A percentile compares a stretch with the other conserved stretches of the same genome.
These are phyloP conservation scores for Microtus montanus DNA, from an alignment of 2,113 vertebrate genomes.

Conservation along the genomic window DNA sequence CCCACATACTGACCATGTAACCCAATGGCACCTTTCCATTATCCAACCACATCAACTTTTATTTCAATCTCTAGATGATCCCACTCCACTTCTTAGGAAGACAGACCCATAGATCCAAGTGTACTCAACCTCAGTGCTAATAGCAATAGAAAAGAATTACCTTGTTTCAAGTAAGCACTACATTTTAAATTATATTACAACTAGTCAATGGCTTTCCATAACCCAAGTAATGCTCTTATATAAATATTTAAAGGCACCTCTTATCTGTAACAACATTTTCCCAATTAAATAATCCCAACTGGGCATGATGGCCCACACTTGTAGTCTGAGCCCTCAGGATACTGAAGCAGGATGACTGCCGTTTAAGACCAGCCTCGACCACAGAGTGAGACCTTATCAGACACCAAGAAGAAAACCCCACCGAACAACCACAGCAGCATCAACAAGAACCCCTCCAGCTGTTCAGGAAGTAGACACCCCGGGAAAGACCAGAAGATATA, in stretches of 20 bases:
- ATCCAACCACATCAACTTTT: not conserved
- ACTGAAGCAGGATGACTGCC: not conserved
- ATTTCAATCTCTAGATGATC: conserved; percentile 37
- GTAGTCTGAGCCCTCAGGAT: not conserved
- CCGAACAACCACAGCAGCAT: not conserved
- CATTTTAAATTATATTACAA: conserved; percentile 74
- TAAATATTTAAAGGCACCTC: conserved; percentile 63
- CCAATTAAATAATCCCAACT: conserved; percentile 18
- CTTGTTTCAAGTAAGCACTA: conserved; percentile 74
- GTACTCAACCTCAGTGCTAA: conserved; percentile 69
- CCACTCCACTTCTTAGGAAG: conserved; percentile 35
- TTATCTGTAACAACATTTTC: not conserved
- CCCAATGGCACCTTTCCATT: not conserved
- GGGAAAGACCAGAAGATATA: conserved; percentile 26
- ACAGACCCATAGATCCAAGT: conserved; percentile 69
- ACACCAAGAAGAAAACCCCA: not conserved
- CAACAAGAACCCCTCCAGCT: not conserved
- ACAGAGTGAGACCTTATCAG: not conserved
- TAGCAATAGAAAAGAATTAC: conserved; percentile 75
- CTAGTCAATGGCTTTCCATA: conserved; percentile 76
- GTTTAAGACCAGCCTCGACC: not conserved
- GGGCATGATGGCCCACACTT: not conserved
- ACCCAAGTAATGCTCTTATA: conserved; percentile 67
- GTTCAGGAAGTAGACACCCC: not conserved
- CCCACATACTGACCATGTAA: not conserved